phyloP scores from a whole-genome alignment of 2,113 vertebrate species.

The Falco punctatus region DNA sequence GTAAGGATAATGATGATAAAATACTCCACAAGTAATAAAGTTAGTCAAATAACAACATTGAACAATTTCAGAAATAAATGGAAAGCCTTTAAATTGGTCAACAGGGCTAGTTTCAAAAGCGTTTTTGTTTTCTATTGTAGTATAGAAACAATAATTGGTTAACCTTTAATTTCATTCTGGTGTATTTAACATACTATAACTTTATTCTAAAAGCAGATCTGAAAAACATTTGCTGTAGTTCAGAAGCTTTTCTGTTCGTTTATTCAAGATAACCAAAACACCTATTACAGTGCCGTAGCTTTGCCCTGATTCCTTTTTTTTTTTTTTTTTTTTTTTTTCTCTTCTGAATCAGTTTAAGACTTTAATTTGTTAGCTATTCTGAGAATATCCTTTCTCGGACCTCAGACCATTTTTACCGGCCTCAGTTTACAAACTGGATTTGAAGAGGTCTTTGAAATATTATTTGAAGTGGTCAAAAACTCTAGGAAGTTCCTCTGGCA shows the following conservation, averaged over 20 bases:
- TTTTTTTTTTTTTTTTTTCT: not conserved
- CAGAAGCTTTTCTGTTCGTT: not conserved
- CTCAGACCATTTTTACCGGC: not conserved
- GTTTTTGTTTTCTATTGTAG: not conserved
- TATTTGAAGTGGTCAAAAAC: not conserved
- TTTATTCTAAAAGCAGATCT: not conserved
- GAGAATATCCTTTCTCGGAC: not conserved
- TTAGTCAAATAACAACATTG: not conserved
- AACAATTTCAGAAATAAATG: not conserved
- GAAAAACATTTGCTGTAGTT: not conserved
- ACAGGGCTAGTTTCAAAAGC: not conserved
- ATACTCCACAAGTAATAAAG: not conserved
- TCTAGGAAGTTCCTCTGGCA: not conserved
- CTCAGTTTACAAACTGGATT: not conserved
- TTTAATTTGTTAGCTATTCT: conserved; percentile 26
- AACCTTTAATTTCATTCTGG: not conserved
- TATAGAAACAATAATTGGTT: not conserved
- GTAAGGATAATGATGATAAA: not conserved
- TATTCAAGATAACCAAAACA: not conserved
- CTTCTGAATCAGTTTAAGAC: not conserved
- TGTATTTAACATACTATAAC: not conserved
- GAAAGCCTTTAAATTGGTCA: not conserved
- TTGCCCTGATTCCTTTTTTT: not conserved
- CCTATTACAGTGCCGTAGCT: not conserved
- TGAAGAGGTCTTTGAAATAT: not conserved